Conservation (phyloP, 2,888 invertebrate genomes). For the Serrognathus titanus region DNA sequence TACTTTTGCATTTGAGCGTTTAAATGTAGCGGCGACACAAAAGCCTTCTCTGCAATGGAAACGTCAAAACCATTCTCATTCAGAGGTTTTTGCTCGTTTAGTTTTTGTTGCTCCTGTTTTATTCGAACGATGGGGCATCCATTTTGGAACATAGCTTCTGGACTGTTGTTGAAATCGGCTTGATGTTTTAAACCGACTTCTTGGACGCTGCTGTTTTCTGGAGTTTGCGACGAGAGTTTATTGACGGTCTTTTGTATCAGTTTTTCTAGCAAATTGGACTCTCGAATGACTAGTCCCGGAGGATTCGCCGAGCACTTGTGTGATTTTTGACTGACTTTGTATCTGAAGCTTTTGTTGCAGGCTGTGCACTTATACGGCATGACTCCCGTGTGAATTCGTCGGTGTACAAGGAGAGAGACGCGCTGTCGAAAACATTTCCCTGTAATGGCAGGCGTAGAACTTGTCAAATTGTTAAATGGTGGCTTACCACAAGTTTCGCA, state of each 20-base stretch:
- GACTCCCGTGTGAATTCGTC: slow-evolving; percentile 78
- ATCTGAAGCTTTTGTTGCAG: slow-evolving; percentile 78
- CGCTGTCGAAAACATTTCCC: slow-evolving; percentile 84
- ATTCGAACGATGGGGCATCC: too few relatives aligned
- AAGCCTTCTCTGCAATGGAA: too few relatives aligned
- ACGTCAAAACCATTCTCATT: too few relatives aligned
- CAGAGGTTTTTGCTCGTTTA: too few relatives aligned
- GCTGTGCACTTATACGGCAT: slow-evolving; percentile 83
- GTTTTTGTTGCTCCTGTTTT: too few relatives aligned
- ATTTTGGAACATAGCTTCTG: too few relatives aligned
- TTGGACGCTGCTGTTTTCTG: too few relatives aligned
- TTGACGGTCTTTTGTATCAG: slow-evolving; percentile 10
- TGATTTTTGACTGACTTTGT: slow-evolving; percentile 81
- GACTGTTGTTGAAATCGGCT: too few relatives aligned
- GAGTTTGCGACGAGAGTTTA: too few relatives aligned
- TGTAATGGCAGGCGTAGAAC: slow-evolving; percentile 43
- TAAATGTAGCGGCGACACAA: too few relatives aligned
- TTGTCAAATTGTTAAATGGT: neutral
- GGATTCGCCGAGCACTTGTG: slow-evolving; percentile 72
- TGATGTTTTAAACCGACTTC: too few relatives aligned
- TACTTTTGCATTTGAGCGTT: too few relatives aligned
- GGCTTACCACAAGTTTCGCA: slow-evolving; percentile 79
- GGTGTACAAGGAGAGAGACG: slow-evolving; percentile 81
- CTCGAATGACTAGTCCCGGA: slow-evolving; percentile 55
- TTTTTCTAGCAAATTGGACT: slow-evolving; percentile 19